Evolutionary conservation across 2,888 invertebrate genomes (phyloP), one percentile per base, ranked within the genome.

Genomic region (Amorpha juglandis): DNA sequence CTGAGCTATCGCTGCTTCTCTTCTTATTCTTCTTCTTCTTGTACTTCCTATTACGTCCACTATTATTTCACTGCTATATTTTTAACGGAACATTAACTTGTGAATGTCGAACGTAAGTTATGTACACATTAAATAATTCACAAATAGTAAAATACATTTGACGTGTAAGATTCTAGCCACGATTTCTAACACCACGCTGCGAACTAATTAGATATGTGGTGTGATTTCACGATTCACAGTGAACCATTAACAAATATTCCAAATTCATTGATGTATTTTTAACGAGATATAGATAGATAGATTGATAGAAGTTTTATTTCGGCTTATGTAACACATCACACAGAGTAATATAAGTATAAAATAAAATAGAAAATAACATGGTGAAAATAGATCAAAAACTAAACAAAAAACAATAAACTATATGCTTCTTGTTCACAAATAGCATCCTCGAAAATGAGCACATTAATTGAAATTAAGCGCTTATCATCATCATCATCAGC

Each of bases 151-250:
- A 35, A 55, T 7, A 19, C 19, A 19, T 38, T 38, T 16, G n/a
- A 42, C 6, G 58, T 11, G 38, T n/a, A 55, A 16, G 6, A 53
- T 33, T 38, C n/a, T 16, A 42, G 19, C 7, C 19, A 38, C 19
- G 58, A 58, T 19, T 42, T 58, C 19, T 42, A 58, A 58, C 58
- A 58, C 58, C 6, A 19, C 4, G 19, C 42, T 58, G 58, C 42
- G 12, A 58, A 42, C 11, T 58, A 19, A 58, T 58, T 58, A 58
- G 58, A 58, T 42, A 42, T 16, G 38, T 16, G 42, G 58, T 58
- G 58, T 6, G 8, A 58, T 6, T 58, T 58, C 58, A 42, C 12
- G 16, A 42, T 50, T 50, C 11, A 50, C 50, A 14, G 3, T 33
- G n/a, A 35, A 8, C 33, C 35, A 53, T 35, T 53, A 53, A 35